Percentiles rank a stretch among this genome's conserved stretches.
Evolutionary conservation across 2,797 vertebrate genomes (phyloP).

Genomic region (Melanotaenia nigrans): DNA sequence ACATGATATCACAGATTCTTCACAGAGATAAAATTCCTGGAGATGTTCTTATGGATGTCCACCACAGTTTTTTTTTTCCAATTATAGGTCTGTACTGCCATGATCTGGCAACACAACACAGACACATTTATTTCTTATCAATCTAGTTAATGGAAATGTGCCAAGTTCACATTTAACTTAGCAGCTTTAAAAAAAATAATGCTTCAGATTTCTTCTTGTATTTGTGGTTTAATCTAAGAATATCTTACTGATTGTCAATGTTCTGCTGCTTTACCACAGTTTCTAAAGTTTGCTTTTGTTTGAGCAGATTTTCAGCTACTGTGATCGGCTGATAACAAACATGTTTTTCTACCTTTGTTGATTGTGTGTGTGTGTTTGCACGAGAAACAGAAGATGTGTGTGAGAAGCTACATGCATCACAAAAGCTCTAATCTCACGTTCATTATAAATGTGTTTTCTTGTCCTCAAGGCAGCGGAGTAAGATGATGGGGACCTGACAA

Average conservation of each 20-base stretch:
- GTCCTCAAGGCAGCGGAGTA: slow-evolving; percentile 1
- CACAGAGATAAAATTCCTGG: not conserved
- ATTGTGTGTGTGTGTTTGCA: not conserved
- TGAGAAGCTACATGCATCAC: slow-evolving; percentile 5
- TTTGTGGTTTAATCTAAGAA: not conserved
- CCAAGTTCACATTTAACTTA: not conserved
- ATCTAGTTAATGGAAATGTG: not conserved
- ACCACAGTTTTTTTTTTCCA: not conserved
- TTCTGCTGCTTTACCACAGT: not conserved
- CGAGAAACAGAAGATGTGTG: not conserved
- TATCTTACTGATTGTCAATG: fast-evolving
- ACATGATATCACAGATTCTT: not conserved
- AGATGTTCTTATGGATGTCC: not conserved
- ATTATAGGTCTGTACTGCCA: not conserved
- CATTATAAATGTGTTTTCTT: not conserved
- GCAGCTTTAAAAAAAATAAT: too few species aligned
- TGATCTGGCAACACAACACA: not conserved
- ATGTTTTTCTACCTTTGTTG: not conserved
- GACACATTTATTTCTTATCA: not conserved
- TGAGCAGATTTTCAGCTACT: not conserved
- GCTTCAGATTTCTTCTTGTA: too few species aligned
- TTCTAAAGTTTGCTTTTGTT: not conserved
- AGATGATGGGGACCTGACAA: slow-evolving; percentile 47
- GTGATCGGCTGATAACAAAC: not conserved
- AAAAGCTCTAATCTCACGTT: slow-evolving; percentile 31